Base-by-base conservation (phyloP, 2,888 invertebrate species). In the Pecten maximus region DNA sequence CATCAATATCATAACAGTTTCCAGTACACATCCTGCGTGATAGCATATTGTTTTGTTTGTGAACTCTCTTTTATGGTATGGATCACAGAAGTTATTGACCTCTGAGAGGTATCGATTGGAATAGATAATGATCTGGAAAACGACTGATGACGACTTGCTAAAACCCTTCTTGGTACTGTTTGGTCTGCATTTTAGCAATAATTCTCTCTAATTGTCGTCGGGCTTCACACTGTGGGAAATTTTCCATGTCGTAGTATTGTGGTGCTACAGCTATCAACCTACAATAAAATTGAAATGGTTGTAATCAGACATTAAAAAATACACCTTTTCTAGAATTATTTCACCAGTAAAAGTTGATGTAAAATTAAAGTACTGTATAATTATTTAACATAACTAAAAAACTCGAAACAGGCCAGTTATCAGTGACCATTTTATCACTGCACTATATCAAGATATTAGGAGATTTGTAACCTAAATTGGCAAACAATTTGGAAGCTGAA, bases 151-250 rank as follows among this genome's bases (percentile, higher is more conserved):
- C n/a, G 28, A 6, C 10, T 12, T 28, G 91, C 90, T 91, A 91
- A 48, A 88, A 89, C 87, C 91, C 91, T 19, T 94, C 93, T 54
- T 92, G 92, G 89, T 95, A 93, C 88, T 94, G 94, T 90, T 95
- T 96, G 23, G 98, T 98, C 88, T 96, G 94, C 87, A 99, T 97
- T 94, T 98, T 97, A 88, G 98, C 98, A 96, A 98, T 98, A 92
- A 99, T 97, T 93, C 98, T 97, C 97, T 99, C 97, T 40, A 97
- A 93, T 50, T 95, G 95, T 90, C 99, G 97, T 96, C 98, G 98
- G 10, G 99, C 99, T 97, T 99, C 99, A 97, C 99, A 99, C 96
- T 98, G 98, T 0, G 99, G 99, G 97, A 99, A 99, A 97, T 99
- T 99, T 96, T 98, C 98, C 97, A 99, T 97, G 97, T 99, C 99